A percentile compares a stretch with the other conserved stretches of the same genome.
Conservation (phyloP, 2,888 invertebrate genomes). For the Dromius quadrimaculatus region DNA sequence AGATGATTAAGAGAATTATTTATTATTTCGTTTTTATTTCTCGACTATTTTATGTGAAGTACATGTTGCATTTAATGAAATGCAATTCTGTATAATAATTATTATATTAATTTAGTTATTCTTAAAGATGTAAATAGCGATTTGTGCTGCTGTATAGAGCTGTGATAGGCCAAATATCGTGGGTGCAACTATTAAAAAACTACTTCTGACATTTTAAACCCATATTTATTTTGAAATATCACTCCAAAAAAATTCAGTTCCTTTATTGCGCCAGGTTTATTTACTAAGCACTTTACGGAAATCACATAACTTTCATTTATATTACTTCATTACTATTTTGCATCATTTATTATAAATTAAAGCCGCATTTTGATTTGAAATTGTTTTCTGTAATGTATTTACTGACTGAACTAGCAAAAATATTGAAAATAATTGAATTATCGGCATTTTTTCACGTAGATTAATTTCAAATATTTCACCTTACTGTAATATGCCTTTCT, state of each 20-base stretch:
- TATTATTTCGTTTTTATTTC: slow-evolving; percentile 31
- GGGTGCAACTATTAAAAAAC: slow-evolving; percentile 29
- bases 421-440: slow-evolving; percentile 26
- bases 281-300: no score
- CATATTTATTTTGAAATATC: no score
- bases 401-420: no score
- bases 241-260: no score
- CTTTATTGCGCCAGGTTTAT: no score
- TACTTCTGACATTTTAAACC: no score
- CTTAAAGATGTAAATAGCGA: slow-evolving; percentile 23
- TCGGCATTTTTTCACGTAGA: slow-evolving; percentile 46
- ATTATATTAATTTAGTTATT: background rate
- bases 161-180: slow-evolving; percentile 60
- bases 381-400: no score
- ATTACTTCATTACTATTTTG: no score
- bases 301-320: no score
- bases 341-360: no score
- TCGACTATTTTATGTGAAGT: slow-evolving; percentile 9
- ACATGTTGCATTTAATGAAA: slow-evolving; percentile 21
- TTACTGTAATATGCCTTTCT: slow-evolving; percentile 50
- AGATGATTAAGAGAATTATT: slow-evolving; percentile 13
- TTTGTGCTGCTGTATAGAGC: slow-evolving; percentile 61
- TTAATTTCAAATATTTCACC: slow-evolving; percentile 39
- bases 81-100: slow-evolving; percentile 35
- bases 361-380: no score